phyloP scores from a whole-genome alignment of 53 echinoderm and acorn worm genomes.

The Patiria pectinifera region DNA sequence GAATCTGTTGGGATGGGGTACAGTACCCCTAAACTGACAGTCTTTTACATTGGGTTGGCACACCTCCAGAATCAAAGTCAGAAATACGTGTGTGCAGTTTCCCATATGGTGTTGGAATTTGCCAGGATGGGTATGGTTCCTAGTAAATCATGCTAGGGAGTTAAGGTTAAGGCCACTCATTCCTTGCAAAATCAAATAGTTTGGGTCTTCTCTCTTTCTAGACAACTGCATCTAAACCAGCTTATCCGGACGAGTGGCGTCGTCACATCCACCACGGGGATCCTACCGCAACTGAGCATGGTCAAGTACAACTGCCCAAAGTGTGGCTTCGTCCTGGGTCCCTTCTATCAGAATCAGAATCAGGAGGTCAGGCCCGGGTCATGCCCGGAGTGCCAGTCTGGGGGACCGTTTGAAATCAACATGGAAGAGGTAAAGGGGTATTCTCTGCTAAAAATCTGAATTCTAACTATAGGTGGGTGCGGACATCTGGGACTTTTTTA shows the following conservation, averaged over 20 bases:
- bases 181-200: not conserved
- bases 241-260: constrained; percentile 97
- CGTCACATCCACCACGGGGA: constrained; percentile 90
- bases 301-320: constrained; percentile 99
- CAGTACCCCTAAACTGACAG: too few relatives aligned
- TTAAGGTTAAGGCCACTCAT: not conserved
- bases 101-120: too few relatives aligned
- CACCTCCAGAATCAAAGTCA: too few relatives aligned
- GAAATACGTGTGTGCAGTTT: too few relatives aligned
- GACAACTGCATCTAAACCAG: constrained; percentile 97
- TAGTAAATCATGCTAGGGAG: too few relatives aligned
- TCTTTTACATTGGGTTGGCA: too few relatives aligned
- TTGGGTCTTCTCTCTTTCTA: constrained; percentile 20
- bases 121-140: too few relatives aligned
- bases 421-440: constrained; percentile 89
- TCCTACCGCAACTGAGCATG: constrained; percentile 98
- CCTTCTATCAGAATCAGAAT: constrained; percentile 98
- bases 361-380: constrained; percentile 97
- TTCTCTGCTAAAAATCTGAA: not conserved
- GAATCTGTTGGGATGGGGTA: too few relatives aligned
- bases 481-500: too few relatives aligned
- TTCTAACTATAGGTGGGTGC: not conserved
- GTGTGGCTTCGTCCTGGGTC: constrained; percentile 96
- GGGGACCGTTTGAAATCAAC: constrained; percentile 96
- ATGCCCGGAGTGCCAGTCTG: constrained; percentile 98